These are phyloP conservation scores for Cerastis rubricosa DNA, from an alignment of 2,888 invertebrate species.

Conservation along the genomic window DNA sequence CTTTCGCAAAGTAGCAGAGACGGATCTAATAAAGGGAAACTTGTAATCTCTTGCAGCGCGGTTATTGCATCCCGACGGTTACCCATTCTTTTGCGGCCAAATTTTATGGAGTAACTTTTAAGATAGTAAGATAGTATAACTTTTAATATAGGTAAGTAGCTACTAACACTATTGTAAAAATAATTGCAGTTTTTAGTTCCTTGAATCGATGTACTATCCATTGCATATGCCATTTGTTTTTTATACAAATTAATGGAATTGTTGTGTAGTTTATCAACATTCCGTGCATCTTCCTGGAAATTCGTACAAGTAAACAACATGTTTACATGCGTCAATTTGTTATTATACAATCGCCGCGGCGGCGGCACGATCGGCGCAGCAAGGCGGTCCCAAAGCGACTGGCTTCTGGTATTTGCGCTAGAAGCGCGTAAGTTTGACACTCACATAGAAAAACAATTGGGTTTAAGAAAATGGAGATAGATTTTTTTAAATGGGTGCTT, in stretches of 20 bases:
- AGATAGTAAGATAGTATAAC: neutral
- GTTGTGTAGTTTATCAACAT: neutral
- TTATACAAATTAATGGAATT: conserved; percentile 7
- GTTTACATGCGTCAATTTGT: conserved; percentile 19
- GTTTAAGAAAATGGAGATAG: neutral
- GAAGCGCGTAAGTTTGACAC: neutral
- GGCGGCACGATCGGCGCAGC: neutral
- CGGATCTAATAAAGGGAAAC: conserved; percentile 41
- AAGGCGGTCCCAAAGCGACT: neutral
- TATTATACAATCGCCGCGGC: neutral
- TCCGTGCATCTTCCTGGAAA: conserved; percentile 19
- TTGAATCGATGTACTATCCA: neutral
- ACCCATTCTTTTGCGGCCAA: conserved; percentile 1
- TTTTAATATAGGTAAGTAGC: neutral
- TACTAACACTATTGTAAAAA: neutral
- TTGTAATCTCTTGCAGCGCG: conserved; percentile 42
- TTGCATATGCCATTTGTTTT: conserved; percentile 4
- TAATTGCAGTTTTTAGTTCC: neutral
- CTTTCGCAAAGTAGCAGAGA: conserved; percentile 33
- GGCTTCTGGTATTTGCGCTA: neutral
- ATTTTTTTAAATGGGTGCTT: neutral
- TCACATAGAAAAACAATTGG: too few relatives aligned
- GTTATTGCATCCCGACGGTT: conserved; percentile 37
- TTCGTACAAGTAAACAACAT: conserved; percentile 15
- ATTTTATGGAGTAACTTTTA: conserved; percentile 10